Evolutionary conservation across 2,797 vertebrate genomes (phyloP).

Genomic region (Hemitrygon akajei): DNA sequence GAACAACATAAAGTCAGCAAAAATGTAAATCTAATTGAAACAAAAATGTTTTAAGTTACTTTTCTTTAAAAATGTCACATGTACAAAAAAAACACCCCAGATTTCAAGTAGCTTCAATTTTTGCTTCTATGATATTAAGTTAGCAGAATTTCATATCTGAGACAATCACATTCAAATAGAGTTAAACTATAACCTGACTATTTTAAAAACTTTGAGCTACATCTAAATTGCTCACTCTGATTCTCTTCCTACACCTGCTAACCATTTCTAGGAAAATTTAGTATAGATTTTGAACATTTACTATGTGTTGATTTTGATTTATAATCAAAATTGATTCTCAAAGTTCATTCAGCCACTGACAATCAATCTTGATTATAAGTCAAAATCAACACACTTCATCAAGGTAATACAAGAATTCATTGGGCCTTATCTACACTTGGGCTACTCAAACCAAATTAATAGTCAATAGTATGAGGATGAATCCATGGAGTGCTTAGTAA

Average conservation of each 20-base stretch:
- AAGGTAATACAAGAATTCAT: too few species aligned
- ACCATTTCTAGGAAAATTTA: neutral
- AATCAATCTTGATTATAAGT: neutral
- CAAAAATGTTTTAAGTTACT: neutral
- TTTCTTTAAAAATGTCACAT: neutral
- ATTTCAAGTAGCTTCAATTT: neutral
- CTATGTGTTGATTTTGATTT: too few species aligned
- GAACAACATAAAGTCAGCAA: neutral
- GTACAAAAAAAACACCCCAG: too few species aligned
- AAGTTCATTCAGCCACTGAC: too few species aligned
- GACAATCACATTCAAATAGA: neutral
- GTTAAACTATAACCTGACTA: neutral
- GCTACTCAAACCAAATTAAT: too few species aligned
- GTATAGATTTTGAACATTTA: neutral
- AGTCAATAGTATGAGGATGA: too few species aligned
- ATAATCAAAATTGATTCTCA: too few species aligned
- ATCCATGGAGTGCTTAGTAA: too few species aligned
- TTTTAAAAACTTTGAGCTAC: neutral
- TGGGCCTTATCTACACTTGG: too few species aligned
- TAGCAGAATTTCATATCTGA: neutral
- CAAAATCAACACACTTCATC: neutral
- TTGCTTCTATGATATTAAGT: neutral
- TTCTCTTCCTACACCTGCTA: neutral
- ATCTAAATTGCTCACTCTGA: neutral
- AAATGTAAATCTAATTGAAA: neutral